Percentiles rank a stretch among this genome's conserved stretches.
Conservation (phyloP, 1,140 invertebrate species). For the Magallana gigas region DNA sequence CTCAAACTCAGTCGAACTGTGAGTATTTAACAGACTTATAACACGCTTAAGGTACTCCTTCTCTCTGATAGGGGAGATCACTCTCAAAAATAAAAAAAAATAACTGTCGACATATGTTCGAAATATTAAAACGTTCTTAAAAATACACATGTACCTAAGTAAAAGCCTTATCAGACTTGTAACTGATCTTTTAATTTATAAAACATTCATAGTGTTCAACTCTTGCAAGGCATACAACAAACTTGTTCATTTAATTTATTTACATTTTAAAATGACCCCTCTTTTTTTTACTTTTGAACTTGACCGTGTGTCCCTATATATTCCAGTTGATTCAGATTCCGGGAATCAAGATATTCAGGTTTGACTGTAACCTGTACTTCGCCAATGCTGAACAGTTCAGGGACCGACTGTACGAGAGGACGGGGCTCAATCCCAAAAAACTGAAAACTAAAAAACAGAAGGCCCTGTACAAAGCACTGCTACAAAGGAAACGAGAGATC, state of each 20-base stretch:
- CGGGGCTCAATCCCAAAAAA: slow-evolving; percentile 69
- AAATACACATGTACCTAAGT: no score
- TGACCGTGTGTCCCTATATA: not conserved
- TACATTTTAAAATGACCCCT: not conserved
- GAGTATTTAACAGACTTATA: slow-evolving; percentile 40
- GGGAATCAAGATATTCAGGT: slow-evolving; percentile 79
- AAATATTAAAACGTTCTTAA: no score
- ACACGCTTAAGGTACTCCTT: no score
- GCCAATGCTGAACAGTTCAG: slow-evolving; percentile 78
- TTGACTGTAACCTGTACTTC: slow-evolving; percentile 78
- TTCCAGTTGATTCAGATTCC: slow-evolving; percentile 75
- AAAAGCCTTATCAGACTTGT: no score
- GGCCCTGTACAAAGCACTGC: slow-evolving; percentile 60
- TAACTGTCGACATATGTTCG: no score
- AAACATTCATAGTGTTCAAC: no score
- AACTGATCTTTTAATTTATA: no score
- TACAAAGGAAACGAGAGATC: slow-evolving; percentile 59
- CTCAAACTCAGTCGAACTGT: slow-evolving; percentile 67
- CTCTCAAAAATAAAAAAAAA: no score
- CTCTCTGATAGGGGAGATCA: no score
- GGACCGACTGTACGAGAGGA: slow-evolving; percentile 72
- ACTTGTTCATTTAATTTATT: no score
- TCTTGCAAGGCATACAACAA: no score
- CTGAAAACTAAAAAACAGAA: slow-evolving; percentile 65
- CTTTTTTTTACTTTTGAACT: no score